A percentile compares a stretch with the other conserved stretches of the same genome.
Conservation (phyloP, 92 coral and sea anemone genomes). For the Pocillopora meandrina region DNA sequence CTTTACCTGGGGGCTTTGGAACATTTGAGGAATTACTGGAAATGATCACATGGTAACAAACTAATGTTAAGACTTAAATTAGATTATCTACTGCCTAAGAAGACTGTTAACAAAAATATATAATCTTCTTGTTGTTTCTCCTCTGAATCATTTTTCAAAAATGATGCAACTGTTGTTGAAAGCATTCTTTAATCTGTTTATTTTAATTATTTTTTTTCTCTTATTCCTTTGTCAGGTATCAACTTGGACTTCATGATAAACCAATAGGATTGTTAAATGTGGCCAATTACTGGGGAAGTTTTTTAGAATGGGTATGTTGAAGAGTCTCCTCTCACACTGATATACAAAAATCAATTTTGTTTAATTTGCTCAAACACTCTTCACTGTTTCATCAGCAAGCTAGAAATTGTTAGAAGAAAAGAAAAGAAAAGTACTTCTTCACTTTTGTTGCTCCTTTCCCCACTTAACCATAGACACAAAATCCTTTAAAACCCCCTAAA, state of each 20-base stretch:
- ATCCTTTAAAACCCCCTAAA: no score
- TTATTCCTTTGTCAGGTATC: slow-evolving; percentile 58
- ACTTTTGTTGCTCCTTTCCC: no score
- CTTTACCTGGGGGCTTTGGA: slow-evolving; percentile 96
- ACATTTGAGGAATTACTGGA: slow-evolving; percentile 89
- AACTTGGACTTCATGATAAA: slow-evolving; percentile 76
- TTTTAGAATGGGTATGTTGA: slow-evolving; percentile 82
- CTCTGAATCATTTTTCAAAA: neutral
- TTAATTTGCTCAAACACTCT: no score
- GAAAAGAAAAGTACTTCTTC: no score
- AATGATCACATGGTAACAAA: slow-evolving; percentile 85
- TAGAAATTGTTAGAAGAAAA: no score
- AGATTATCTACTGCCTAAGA: neutral
- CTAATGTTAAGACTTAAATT: neutral
- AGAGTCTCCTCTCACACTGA: neutral
- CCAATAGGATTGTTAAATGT: slow-evolving; percentile 87
- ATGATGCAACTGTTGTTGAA: neutral
- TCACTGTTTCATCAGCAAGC: no score
- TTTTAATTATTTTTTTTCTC: neutral
- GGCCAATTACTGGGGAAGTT: slow-evolving; percentile 67
- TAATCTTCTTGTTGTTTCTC: neutral
- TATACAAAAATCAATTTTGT: neutral
- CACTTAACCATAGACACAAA: no score
- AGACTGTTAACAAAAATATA: neutral
- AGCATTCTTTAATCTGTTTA: neutral